These are phyloP conservation scores for Brachionus manjavacas DNA, from an alignment of 1,140 invertebrate genomes.

Conservation along the genomic window DNA sequence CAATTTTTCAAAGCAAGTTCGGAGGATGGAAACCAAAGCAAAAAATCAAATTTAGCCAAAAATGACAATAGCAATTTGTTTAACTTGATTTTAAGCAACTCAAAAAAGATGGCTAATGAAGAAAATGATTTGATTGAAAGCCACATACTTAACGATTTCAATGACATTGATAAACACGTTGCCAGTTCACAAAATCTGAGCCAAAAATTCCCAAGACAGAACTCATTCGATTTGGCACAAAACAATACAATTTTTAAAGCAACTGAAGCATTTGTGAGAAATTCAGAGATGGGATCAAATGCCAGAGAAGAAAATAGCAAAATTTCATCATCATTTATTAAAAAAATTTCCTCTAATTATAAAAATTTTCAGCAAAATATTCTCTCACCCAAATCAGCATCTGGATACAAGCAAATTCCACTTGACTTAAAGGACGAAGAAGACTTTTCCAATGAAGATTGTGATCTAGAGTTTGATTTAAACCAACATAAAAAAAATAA, in stretches of 20 bases:
- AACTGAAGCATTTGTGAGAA: neutral
- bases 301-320: neutral
- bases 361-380: conserved; percentile 11
- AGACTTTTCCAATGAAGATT: neutral
- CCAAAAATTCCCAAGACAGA: neutral
- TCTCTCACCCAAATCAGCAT: neutral
- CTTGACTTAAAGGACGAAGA: neutral
- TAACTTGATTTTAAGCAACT: neutral
- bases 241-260: neutral
- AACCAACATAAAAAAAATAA: neutral
- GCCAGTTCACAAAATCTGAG: neutral
- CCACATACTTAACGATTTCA: neutral
- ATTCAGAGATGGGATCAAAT: neutral
- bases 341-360: neutral
- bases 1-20: conserved; percentile 70
- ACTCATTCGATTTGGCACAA: neutral
- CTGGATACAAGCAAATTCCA: neutral
- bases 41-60: neutral
- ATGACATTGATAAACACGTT: neutral
- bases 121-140: neutral
- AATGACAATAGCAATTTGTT: neutral
- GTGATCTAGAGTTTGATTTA: neutral
- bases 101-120: neutral
- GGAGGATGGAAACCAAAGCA: neutral
- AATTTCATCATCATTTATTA: neutral